Evolutionary conservation across 2,888 invertebrate species (phyloP), one percentile per base, ranked within the genome.

Genomic region (Macrosoma leucophasiata): DNA sequence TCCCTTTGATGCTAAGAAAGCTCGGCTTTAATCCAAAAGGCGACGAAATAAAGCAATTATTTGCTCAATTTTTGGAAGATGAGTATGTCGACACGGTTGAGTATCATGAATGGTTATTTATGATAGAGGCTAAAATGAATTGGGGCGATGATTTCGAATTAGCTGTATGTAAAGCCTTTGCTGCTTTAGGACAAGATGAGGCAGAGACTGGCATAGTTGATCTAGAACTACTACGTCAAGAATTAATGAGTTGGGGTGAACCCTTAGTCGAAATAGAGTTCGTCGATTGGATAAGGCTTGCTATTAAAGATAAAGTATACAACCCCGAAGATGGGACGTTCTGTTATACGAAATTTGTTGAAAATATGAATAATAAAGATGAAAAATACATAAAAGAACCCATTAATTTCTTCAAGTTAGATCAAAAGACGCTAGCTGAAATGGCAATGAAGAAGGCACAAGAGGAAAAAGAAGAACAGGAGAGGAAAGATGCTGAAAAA

Each of bases 11-110:
- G 81, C 52, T 84, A 11, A 57, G 82, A 38, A 68, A 71, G 42
- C 42, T 81, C 2, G 84, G 84, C 2, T 77, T 82, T 34, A 84
- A 84, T 41, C 84, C 84, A 2, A 82, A 78, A 52, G 54, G 62
- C 0, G 63, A 56, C 1, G 73, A 84, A 57, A 41, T 82, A 18
- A 41, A 58, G 2, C 47, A 71, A 35, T 48, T 84, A 1, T 78
- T 58, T 22, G 41, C 39, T 33, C 50, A 49, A 25, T 74, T 81
- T 43, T 55, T 84, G 1, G 84, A 82, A 61, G 81, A 82, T 30
- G 81, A 84, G 2, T 48, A 62, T 0, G 79, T 77, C 0, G 84
- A 84, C 27, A 75, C 68, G 0, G 73, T 82, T 0, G 79, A 81
- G 35, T 67, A 58, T 10, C 76, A 76, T 36, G 81, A 82, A 40